These are phyloP conservation scores for Enchytraeus crypticus DNA, from an alignment of 2,888 invertebrate species.

Conservation along the genomic window DNA sequence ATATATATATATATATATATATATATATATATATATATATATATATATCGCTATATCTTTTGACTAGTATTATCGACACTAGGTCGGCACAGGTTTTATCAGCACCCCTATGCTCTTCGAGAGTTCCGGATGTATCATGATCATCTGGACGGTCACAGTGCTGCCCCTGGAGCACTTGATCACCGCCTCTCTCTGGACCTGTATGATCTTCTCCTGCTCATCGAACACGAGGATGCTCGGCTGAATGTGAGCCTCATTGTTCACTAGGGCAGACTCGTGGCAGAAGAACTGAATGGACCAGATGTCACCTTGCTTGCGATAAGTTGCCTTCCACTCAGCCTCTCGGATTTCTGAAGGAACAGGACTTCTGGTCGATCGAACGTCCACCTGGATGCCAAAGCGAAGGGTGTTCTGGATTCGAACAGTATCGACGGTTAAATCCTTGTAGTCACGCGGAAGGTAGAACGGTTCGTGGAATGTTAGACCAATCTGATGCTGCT, in stretches of 20 bases:
- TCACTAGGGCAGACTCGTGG: slow-evolving; percentile 42
- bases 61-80: no score
- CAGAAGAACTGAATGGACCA: slow-evolving; percentile 46
- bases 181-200: slow-evolving; percentile 38
- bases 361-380: slow-evolving; percentile 43
- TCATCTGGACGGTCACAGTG: slow-evolving; percentile 34
- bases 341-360: slow-evolving; percentile 40
- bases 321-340: slow-evolving; percentile 48
- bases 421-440: slow-evolving; percentile 43
- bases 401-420: slow-evolving; percentile 46
- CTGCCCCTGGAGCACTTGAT: slow-evolving; percentile 37
- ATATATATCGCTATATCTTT: no score
- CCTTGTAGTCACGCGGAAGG: slow-evolving; percentile 43
- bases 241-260: slow-evolving; percentile 42
- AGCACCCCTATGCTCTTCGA: slow-evolving; percentile 41
- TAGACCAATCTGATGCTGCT: slow-evolving; percentile 32
- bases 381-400: slow-evolving; percentile 48
- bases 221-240: slow-evolving; percentile 40
- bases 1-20: no score
- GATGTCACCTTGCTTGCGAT: slow-evolving; percentile 39
- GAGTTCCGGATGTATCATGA: slow-evolving; percentile 31
- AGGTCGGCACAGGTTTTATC: slow-evolving; percentile 39
- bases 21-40: no score
- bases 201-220: slow-evolving; percentile 42
- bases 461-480: slow-evolving; percentile 41